Evolutionary conservation across 2,888 invertebrate genomes (phyloP), one percentile per base, ranked within the genome.

Genomic region (Leptinotarsa peninsularis): DNA sequence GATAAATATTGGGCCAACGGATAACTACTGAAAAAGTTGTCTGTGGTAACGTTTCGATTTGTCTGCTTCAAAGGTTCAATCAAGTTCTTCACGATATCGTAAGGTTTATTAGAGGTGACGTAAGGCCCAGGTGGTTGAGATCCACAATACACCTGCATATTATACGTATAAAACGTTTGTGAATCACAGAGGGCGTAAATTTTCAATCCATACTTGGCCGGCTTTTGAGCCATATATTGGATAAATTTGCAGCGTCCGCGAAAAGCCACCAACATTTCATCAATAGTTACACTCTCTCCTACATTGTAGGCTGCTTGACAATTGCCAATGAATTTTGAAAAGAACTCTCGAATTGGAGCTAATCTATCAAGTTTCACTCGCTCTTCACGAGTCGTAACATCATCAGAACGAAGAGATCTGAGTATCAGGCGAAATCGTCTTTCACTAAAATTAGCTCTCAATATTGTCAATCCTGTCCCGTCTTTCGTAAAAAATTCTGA

Each of bases 81-180:
- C 27, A 77, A 67, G 54, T 75, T 77, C 49, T 72, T 68, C 60
- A 79, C 81, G 72, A 82, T 74, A 74, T 81, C 81, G 33, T 58
- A 50, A 49, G 80, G 70, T 73, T 74, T 76, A 71, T 81, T 81
- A 17, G 77, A 79, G 14, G 68, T 67, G 13, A 52, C 33, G 71
- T 81, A 81, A 3, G 81, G 78, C 23, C 82, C 82, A 54, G 75
- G 71, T 52, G 71, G 66, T 80, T 82, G 82, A 68, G 78, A 70
- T 60, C 79, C 80, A 67, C 81, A 81, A 73, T 81, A 82, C 58
- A 82, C 73, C 76, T 80, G 80, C n/a, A 80, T 76, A 72, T 83
- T 82, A 14, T 66, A 56, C 5, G 76, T 79, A 66, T 79, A 80
- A 63, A 75, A 79, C 21, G 74, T 79, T 70, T 79, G 76, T 27